These are phyloP conservation scores for Symphodus melops DNA, from an alignment of 2,113 vertebrate genomes.

Conservation along the genomic window DNA sequence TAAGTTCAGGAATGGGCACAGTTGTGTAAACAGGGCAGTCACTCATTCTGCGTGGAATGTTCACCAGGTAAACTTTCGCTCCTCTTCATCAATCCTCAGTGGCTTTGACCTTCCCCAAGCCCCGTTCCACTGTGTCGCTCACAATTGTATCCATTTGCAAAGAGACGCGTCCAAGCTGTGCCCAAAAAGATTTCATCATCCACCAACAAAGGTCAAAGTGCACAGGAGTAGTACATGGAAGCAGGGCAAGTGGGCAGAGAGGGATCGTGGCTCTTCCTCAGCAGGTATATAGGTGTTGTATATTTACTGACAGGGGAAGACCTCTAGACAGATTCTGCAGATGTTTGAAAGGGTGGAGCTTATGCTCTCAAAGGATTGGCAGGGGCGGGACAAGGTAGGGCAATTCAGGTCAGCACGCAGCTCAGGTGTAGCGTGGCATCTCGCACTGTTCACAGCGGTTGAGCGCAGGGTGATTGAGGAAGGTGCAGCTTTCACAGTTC, in stretches of 20 bases:
- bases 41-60: conserved; percentile 78
- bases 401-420: conserved; percentile 46
- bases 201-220: conserved; percentile 73
- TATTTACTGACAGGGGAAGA: conserved; percentile 61
- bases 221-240: conserved; percentile 62
- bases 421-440: conserved; percentile 98
- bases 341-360: conserved; percentile 34
- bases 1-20: conserved; percentile 66
- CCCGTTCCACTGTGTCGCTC: conserved; percentile 35
- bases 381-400: conserved; percentile 23
- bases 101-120: conserved; percentile 39
- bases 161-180: conserved; percentile 43
- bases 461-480: conserved; percentile 98
- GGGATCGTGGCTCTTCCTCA: conserved; percentile 73
- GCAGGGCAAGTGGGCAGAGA: conserved; percentile 44
- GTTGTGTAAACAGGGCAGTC: conserved; percentile 83
- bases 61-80: conserved; percentile 65
- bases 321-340: conserved; percentile 50
- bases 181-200: conserved; percentile 47
- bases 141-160: conserved; percentile 42
- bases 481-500: conserved; percentile 99
- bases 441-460: conserved; percentile 99
- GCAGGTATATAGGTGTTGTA: conserved; percentile 70
- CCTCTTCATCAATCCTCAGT: conserved; percentile 16
- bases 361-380: conserved; percentile 64